Base-by-base conservation (phyloP, 1,140 invertebrate species). In the Varroa destructor region DNA sequence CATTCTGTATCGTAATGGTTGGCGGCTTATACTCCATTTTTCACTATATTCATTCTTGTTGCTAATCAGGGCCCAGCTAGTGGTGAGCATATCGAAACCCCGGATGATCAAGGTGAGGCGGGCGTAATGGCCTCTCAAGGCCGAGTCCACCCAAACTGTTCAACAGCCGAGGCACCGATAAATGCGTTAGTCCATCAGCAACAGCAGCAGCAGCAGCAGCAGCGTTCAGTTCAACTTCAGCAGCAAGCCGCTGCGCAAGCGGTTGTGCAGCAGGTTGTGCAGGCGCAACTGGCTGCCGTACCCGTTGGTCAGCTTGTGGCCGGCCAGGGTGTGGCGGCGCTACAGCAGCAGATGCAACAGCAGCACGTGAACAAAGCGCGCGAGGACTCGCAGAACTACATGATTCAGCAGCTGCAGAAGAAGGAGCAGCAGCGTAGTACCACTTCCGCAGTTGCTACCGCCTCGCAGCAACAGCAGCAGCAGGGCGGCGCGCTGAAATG, bases 351-450 rank as follows among this genome's bases (percentile, higher is more conserved):
- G 46, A 51, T 51, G 46, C 46, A 51, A 51, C 46, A 51, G 46
- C 46, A 67, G 61, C 61, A 58, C 3, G 25, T 37, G 57, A 58
- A 42, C 40, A 36, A 58, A 42, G 6, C 57, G 57, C 57, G 46
- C 12, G 61, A 67, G 37, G 61, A 67, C 46, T 67, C 61, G 37
- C 61, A 67, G 46, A 67, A 67, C 61, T 67, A 67, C 61, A 67
- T 67, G 61, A 67, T 67, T 43, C 61, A 67, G 61, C 61, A 67
- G 61, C 61, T 67, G 61, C 61, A 67, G 61, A 67, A 67, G 61
- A 67, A 67, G 46, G 61, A 67, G 40, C 40, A 46, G 40, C 12
- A 40, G 14, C 46, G 40, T 46, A 42, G 25, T 25, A 42, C 25
- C 57, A 37, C 61, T 51, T 51, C 46, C 46, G 8, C 46, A 51